Percentiles rank a stretch among this genome's conserved stretches.
phyloP scores from a whole-genome alignment of 1,140 invertebrate species.

The Chrysomallon squamiferum region DNA sequence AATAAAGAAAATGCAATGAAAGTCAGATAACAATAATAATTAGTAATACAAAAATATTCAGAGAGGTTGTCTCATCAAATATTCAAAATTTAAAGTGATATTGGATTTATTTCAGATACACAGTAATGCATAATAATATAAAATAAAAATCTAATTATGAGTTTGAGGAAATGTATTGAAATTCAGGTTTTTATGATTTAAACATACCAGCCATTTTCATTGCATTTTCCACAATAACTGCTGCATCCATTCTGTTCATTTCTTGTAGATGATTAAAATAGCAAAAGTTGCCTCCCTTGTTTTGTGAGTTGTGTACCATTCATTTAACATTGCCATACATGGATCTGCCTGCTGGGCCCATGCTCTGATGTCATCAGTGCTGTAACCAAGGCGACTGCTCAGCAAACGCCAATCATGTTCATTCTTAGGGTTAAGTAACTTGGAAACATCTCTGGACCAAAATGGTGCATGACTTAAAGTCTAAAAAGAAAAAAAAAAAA shows the following conservation, averaged over 20 bases:
- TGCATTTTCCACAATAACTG: slow-evolving; percentile 23
- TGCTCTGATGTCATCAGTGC: slow-evolving; percentile 19
- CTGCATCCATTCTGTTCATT: slow-evolving; percentile 21
- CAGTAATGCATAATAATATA: too few species aligned
- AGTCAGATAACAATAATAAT: too few species aligned
- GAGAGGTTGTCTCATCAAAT: too few species aligned
- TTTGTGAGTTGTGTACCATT: slow-evolving; percentile 36
- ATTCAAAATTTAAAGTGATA: too few species aligned
- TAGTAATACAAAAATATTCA: too few species aligned
- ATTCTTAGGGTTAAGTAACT: slow-evolving; percentile 21
- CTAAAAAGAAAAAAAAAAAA: slow-evolving; percentile 12
- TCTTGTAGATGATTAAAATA: slow-evolving; percentile 22
- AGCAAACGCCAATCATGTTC: slow-evolving; percentile 32
- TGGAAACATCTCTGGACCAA: slow-evolving; percentile 26
- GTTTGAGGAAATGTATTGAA: too few species aligned
- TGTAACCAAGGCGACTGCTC: slow-evolving; percentile 24
- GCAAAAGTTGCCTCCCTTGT: slow-evolving; percentile 25
- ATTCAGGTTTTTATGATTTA: too few species aligned
- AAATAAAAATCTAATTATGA: too few species aligned
- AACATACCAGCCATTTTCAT: slow-evolving; percentile 18
- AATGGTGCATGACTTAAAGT: slow-evolving; percentile 23
- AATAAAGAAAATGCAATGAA: too few species aligned
- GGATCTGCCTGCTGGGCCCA: slow-evolving; percentile 29
- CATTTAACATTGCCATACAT: slow-evolving; percentile 29
- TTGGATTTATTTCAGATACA: too few species aligned